Percentiles rank a stretch among this genome's conserved stretches.
These are phyloP conservation scores for Tachypleus tridentatus DNA, from an alignment of 1,140 invertebrate species.

Conservation along the genomic window DNA sequence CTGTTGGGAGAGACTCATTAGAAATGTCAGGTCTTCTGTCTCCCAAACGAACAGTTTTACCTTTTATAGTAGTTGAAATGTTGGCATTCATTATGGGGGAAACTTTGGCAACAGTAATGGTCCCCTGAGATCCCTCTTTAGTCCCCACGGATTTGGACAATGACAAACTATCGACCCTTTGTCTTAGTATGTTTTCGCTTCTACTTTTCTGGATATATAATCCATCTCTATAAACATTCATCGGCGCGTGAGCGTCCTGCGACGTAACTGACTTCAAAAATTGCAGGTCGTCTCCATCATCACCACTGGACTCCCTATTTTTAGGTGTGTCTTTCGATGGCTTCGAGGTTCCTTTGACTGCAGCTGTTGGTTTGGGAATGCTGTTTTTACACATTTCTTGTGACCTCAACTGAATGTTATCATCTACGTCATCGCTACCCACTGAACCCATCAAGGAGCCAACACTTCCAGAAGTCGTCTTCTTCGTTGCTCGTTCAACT, in stretches of 20 bases:
- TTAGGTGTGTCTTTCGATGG: slow-evolving; percentile 13
- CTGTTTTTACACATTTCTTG: slow-evolving; percentile 30
- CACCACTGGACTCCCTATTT: slow-evolving; percentile 4
- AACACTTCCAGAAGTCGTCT: background rate
- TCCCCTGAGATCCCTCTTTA: slow-evolving; percentile 6
- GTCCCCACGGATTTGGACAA: slow-evolving; percentile 2
- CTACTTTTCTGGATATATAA: slow-evolving; percentile 16
- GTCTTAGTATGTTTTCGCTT: slow-evolving; percentile 9
- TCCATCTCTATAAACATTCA: slow-evolving; percentile 13
- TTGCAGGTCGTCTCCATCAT: slow-evolving; percentile 1
- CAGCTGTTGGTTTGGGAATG: slow-evolving; percentile 83
- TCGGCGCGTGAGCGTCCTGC: slow-evolving; percentile 10
- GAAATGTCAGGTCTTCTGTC: slow-evolving; percentile 7
- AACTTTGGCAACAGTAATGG: slow-evolving; percentile 47
- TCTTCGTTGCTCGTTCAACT: background rate
- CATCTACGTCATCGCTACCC: slow-evolving; percentile 33
- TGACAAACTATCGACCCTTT: background rate
- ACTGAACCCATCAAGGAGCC: slow-evolving; percentile 1
- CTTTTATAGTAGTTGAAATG: background rate
- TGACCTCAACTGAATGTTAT: too few relatives aligned
- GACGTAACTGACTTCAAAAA: slow-evolving; percentile 1
- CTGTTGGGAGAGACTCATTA: too few relatives aligned
- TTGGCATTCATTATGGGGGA: slow-evolving; percentile 49
- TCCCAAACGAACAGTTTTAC: slow-evolving; percentile 9
- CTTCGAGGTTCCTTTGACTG: slow-evolving; percentile 64